Base-by-base conservation (phyloP, 2,888 invertebrate species). In the Drosophila helvetica region DNA sequence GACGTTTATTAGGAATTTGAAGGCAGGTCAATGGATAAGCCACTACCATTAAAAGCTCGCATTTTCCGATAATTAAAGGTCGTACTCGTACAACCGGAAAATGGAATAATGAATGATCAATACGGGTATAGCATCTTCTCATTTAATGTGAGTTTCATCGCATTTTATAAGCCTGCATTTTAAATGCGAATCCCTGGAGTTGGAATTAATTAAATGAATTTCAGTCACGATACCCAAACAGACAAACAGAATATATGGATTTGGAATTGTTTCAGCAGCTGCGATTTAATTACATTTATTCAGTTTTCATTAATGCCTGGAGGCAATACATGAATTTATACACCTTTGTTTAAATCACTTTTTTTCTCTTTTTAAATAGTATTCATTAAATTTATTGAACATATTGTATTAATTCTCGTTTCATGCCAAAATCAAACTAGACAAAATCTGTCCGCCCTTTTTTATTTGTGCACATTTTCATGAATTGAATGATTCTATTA, bases 1-100 rank as follows among this genome's bases (percentile, higher is more conserved):
- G 82, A 78, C 61, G 81, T 80, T 86, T 78, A 80, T 70, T 74
- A 51, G 57, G 45, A 55, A 52, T 53, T 67, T 47, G 12, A 59
- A 48, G n/a, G 30, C 52, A 12, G 71, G 59, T 70, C 59, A 42
- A 70, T 53, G 71, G 52, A 66, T 68, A 43, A 50, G 56, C 51
- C 47, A 46, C 19, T 15, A 17, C 42, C 33, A 38, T 48, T 50
- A 33, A 25, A 38, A n/a, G 27, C 12, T n/a, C 27, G 9, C 46
- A 47, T 46, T 70, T 33, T 46, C 7, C 15, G 12, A 19, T n/a
- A 38, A 46, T 46, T 51, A 69, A 67, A 50, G 50, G 22, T 9
- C 25, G 18, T 38, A 25, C 15, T 17, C 17, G n/a, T 7, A 38
- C 38, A n/a, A 7, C n/a, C 7, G 10, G 27, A 18, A 17, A 19